Conservation (phyloP, 2,113 vertebrate species). For the Pholis gunnellus region DNA sequence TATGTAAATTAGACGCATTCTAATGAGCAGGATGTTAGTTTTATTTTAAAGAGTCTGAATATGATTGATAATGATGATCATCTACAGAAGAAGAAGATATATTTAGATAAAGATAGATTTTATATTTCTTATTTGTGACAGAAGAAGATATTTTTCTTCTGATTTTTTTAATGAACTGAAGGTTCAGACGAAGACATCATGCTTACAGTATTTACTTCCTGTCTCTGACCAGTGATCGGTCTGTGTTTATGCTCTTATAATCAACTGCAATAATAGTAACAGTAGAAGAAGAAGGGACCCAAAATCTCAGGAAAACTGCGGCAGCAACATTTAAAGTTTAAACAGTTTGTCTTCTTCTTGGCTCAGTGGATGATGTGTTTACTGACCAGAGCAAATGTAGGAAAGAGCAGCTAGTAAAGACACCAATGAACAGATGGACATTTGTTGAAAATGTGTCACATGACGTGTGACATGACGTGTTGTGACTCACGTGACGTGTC, state of each 20-base stretch:
- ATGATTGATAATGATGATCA: slow-evolving; percentile 17
- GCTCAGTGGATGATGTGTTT: no score
- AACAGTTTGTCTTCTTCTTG: no score
- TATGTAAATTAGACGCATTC: slow-evolving; percentile 44
- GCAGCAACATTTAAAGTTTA: no score
- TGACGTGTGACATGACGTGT: no score
- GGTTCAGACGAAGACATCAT: slow-evolving; percentile 25
- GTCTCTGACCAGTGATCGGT: slow-evolving; percentile 2
- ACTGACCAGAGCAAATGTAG: no score
- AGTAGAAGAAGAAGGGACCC: slow-evolving; percentile 24
- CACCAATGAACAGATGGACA: neutral
- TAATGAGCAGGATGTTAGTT: slow-evolving; percentile 1
- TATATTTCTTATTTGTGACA: slow-evolving; percentile 63
- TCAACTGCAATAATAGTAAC: slow-evolving; percentile 20
- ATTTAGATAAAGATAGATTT: slow-evolving; percentile 69
- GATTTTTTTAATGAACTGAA: slow-evolving; percentile 41
- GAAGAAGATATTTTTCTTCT: slow-evolving; percentile 59
- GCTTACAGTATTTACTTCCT: slow-evolving; percentile 63
- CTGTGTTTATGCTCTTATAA: neutral
- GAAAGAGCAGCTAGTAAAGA: neutral
- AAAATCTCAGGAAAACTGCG: neutral
- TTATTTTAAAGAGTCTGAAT: slow-evolving; percentile 45
- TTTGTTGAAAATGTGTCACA: no score
- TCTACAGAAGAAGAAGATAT: slow-evolving; percentile 49
- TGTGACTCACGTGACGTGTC: no score